Evolutionary conservation across 1,140 invertebrate species (phyloP).

Genomic region (Dinoponera quadriceps): DNA sequence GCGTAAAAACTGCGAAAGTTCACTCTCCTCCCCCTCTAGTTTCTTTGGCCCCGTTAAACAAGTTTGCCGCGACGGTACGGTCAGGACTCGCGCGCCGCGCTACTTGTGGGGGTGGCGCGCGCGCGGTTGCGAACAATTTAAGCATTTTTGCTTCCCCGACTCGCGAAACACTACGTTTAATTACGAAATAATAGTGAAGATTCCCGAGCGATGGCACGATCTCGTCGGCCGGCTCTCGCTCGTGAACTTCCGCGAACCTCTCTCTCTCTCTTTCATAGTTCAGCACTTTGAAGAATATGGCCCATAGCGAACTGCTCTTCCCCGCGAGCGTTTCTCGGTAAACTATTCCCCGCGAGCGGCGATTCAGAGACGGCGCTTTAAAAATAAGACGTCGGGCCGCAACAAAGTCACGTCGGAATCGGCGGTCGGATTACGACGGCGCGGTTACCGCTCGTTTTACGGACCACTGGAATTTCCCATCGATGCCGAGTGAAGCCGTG

Average conservation of each 20-base stretch:
- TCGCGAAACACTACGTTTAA: constrained; percentile 65
- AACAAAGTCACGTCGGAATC: neutral
- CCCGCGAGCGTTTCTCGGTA: constrained; percentile 23
- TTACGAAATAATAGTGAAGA: constrained; percentile 68
- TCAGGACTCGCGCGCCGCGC: constrained; percentile 50
- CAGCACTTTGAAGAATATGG: constrained; percentile 61
- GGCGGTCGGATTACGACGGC: neutral
- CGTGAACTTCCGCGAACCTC: constrained; percentile 16
- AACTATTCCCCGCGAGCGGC: constrained; percentile 18
- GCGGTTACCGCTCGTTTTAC: neutral
- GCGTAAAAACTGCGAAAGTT: constrained; percentile 71
- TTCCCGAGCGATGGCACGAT: constrained; percentile 32
- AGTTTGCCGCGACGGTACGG: constrained; percentile 63
- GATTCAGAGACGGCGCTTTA: constrained; percentile 12
- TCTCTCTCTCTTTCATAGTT: constrained; percentile 55
- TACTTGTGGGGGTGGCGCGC: constrained; percentile 37
- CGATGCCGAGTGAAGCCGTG: neutral
- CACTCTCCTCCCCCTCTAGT: constrained; percentile 26
- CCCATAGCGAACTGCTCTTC: constrained; percentile 64
- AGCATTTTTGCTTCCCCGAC: constrained; percentile 60
- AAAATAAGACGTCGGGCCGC: constrained; percentile 2
- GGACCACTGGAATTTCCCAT: neutral
- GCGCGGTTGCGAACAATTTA: constrained; percentile 64
- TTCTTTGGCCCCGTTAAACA: constrained; percentile 75
- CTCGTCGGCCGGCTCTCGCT: neutral